phyloP scores from a whole-genome alignment of 2,888 invertebrate genomes.

The Stenoptilia bipunctidactyla region DNA sequence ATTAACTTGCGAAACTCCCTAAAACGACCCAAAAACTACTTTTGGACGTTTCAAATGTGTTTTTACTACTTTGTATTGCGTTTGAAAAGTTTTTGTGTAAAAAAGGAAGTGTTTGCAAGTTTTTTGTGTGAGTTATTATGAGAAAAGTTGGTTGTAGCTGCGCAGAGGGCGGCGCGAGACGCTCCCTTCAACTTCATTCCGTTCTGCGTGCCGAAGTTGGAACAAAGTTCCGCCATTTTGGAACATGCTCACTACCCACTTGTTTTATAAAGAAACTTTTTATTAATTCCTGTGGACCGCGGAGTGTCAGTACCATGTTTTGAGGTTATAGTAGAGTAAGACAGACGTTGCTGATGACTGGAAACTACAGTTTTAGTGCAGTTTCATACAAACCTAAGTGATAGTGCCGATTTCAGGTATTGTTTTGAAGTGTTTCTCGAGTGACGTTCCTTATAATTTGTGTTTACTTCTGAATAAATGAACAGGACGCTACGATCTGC shows the following conservation, averaged over 20 bases:
- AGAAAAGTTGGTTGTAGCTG: conserved; percentile 59
- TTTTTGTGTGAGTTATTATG: conserved; percentile 41
- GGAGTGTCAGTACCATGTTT: conserved; percentile 71
- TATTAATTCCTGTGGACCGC: conserved; percentile 72
- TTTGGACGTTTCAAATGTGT: conserved; percentile 21
- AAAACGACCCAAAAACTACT: conserved; percentile 35
- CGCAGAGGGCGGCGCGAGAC: conserved; percentile 48
- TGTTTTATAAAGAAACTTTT: conserved; percentile 74
- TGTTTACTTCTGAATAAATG: conserved; percentile 60
- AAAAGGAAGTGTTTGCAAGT: conserved; percentile 38
- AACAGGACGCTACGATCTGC: conserved; percentile 42
- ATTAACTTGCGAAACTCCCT: conserved; percentile 36
- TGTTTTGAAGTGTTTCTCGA: conserved; percentile 63
- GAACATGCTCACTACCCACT: conserved; percentile 73
- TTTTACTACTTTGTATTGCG: conserved; percentile 27
- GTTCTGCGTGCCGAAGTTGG: conserved; percentile 71
- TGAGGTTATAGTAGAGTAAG: conserved; percentile 63
- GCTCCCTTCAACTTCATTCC: conserved; percentile 69
- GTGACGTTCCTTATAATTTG: conserved; percentile 56
- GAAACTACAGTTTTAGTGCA: conserved; percentile 34
- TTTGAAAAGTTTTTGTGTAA: conserved; percentile 27
- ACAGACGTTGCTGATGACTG: conserved; percentile 49
- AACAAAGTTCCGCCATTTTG: conserved; percentile 73
- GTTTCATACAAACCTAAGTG: conserved; percentile 23
- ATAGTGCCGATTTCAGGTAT: conserved; percentile 35